A percentile compares a stretch with the other conserved stretches of the same genome.
These are phyloP conservation scores for Sycophila sp. DNA, from an alignment of 1,140 invertebrate species.

Conservation along the genomic window DNA sequence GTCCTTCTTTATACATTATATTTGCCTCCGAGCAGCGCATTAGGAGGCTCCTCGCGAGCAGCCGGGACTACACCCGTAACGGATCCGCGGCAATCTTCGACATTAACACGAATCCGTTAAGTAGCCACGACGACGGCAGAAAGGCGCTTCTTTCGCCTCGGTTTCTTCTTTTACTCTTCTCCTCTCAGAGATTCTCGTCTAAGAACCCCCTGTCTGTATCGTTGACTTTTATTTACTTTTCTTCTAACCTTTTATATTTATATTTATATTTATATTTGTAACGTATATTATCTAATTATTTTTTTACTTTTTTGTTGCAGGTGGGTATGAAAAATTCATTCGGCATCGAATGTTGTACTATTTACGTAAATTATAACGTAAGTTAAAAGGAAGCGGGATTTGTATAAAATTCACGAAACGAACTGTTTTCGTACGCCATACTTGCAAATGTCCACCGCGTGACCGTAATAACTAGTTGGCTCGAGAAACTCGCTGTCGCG, in stretches of 20 bases:
- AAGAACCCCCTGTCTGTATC: too few species aligned
- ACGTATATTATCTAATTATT: not conserved
- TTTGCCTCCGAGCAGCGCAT: conserved; percentile 1
- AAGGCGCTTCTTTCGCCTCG: not conserved
- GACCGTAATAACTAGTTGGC: not conserved
- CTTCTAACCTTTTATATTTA: too few species aligned
- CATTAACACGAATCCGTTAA: conserved; percentile 29
- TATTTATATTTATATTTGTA: too few species aligned
- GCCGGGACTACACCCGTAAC: not conserved
- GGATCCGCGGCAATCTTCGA: not conserved
- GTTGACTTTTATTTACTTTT: too few species aligned
- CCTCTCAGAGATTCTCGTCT: not conserved
- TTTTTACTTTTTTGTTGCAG: conserved; percentile 2
- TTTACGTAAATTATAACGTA: too few species aligned
- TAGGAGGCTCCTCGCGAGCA: not conserved
- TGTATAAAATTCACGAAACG: too few species aligned
- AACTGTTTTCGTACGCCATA: too few species aligned
- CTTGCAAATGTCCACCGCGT: too few species aligned
- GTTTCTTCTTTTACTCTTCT: not conserved
- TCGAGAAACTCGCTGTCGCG: not conserved
- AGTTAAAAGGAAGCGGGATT: too few species aligned
- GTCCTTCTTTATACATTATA: conserved; percentile 11
- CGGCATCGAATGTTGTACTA: too few species aligned
- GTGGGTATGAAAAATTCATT: not conserved
- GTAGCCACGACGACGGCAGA: not conserved